These are phyloP conservation scores for Cephalopterus ornatus DNA, from an alignment of 2,113 vertebrate genomes.

Conservation along the genomic window DNA sequence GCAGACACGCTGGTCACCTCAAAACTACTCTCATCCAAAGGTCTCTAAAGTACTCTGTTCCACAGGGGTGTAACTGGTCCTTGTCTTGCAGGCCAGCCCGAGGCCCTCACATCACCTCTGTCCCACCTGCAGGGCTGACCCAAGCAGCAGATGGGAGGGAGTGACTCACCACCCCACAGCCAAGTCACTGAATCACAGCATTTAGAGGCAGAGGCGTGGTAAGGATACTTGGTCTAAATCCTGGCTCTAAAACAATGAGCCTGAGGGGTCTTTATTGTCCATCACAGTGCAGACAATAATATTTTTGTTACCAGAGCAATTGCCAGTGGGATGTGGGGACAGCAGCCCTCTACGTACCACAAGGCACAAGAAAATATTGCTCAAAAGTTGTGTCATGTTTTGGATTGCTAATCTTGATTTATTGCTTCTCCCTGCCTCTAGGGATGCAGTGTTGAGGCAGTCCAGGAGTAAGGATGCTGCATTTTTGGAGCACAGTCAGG, in stretches of 20 bases:
- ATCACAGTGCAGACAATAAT: conserved; percentile 60
- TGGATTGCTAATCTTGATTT: conserved; percentile 56
- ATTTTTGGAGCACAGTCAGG: conserved; percentile 25
- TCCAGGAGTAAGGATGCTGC: conserved; percentile 42
- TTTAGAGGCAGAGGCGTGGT: conserved; percentile 30
- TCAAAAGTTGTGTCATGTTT: conserved; percentile 60
- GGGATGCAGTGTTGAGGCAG: conserved; percentile 37
- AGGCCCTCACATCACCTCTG: not conserved
- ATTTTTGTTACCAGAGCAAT: conserved; percentile 66
- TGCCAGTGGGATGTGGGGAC: conserved; percentile 44
- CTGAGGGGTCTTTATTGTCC: conserved; percentile 52
- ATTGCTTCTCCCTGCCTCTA: conserved; percentile 38
- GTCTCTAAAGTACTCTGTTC: not conserved
- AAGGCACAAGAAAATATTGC: conserved; percentile 54
- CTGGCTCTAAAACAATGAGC: conserved; percentile 34
- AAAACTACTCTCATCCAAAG: not conserved
- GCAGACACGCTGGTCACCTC: not conserved
- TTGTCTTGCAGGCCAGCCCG: not conserved
- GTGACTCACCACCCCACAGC: not conserved
- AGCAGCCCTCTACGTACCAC: conserved; percentile 17
- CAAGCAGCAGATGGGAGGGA: not conserved
- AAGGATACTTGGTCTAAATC: conserved; percentile 9
- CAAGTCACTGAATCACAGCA: conserved; percentile 36
- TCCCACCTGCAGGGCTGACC: conserved; percentile 3
- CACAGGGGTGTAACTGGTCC: not conserved